These are phyloP conservation scores for Eulemur mongoz DNA, from an alignment of 2,797 vertebrate genomes.

Conservation along the genomic window DNA sequence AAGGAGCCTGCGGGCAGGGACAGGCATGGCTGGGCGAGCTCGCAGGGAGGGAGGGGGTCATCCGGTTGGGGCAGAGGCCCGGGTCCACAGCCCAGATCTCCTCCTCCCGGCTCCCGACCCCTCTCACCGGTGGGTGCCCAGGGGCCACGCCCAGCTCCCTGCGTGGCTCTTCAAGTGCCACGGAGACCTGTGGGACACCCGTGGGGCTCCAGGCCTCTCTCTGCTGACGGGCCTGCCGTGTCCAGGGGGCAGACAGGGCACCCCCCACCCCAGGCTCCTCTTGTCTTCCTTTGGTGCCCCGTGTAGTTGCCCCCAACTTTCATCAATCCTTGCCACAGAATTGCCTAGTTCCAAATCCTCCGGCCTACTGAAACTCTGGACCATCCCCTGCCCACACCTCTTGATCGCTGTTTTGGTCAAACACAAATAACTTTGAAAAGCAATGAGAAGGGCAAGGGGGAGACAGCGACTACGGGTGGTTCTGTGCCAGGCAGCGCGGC, in stretches of 20 bases:
- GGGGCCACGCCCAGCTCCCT: rapidly evolving
- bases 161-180: background rate
- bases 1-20: background rate
- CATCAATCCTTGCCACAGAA: rapidly evolving
- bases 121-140: background rate
- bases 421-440: background rate
- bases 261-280: rapidly evolving
- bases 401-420: background rate
- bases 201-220: background rate
- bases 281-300: too few species aligned
- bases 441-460: rapidly evolving
- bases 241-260: rapidly evolving
- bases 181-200: rapidly evolving
- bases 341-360: background rate
- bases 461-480: rapidly evolving
- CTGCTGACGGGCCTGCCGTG: background rate
- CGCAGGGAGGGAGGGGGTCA: background rate
- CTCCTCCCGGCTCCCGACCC: rapidly evolving
- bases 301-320: rapidly evolving
- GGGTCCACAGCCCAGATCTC: rapidly evolving
- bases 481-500: rapidly evolving
- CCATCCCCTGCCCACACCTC: background rate
- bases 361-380: background rate
- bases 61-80: background rate
- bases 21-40: background rate